Percentiles rank a stretch among this genome's conserved stretches.
phyloP scores from a whole-genome alignment of 1,140 invertebrate species.

The Steinernema feltiae region DNA sequence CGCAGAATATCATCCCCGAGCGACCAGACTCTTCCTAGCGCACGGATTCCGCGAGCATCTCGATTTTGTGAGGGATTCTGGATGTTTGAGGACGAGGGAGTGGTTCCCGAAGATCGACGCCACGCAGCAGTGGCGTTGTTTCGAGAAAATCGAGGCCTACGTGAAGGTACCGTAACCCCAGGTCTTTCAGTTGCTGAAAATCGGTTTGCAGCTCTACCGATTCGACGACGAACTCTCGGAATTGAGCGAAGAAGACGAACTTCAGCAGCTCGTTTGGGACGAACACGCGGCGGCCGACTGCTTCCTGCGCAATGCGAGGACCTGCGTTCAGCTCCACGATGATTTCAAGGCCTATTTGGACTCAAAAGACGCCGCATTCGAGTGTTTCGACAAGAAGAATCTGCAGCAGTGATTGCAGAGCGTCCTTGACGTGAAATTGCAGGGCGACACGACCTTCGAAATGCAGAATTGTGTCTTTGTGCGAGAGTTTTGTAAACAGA shows the following conservation, averaged over 20 bases:
- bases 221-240: background rate
- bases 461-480: no score
- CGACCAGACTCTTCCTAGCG: constrained; percentile 4
- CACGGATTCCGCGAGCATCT: background rate
- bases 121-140: background rate
- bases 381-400: background rate
- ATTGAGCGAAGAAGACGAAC: constrained; percentile 16
- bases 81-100: constrained; percentile 27
- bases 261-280: constrained; percentile 33
- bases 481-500: no score
- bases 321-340: constrained; percentile 14
- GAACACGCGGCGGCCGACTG: constrained; percentile 23
- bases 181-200: background rate
- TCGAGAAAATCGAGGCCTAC: constrained; percentile 27
- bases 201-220: constrained; percentile 19
- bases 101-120: constrained; percentile 27
- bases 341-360: constrained; percentile 24
- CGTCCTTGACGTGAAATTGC: no score
- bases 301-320: constrained; percentile 11
- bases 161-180: constrained; percentile 8
- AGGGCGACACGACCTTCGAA: no score
- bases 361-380: background rate
- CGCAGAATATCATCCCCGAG: background rate
- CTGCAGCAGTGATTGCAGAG: background rate
- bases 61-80: background rate